phyloP scores from a whole-genome alignment of 2,888 invertebrate species.

The Abrostola triplasia region DNA sequence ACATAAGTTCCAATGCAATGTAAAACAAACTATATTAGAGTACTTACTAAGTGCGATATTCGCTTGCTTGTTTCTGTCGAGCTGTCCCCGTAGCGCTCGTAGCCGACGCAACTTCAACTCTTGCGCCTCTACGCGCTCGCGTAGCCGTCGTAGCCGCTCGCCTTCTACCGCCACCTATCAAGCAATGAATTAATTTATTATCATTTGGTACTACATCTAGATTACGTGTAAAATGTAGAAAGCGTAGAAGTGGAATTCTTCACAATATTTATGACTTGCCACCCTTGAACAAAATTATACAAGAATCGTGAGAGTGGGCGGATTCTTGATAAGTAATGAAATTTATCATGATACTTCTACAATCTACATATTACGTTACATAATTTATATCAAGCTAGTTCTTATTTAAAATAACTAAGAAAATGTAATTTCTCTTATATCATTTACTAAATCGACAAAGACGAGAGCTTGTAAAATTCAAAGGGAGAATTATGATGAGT shows the following conservation, averaged over 20 bases:
- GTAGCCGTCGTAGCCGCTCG: slow-evolving; percentile 94
- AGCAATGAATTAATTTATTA: slow-evolving; percentile 29
- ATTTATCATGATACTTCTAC: too few species aligned
- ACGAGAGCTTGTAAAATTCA: slow-evolving; percentile 27
- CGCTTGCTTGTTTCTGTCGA: slow-evolving; percentile 96
- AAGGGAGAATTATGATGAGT: slow-evolving; percentile 36
- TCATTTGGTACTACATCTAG: background rate
- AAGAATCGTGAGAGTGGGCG: too few species aligned
- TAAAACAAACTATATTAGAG: slow-evolving; percentile 9
- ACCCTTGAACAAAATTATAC: slow-evolving; percentile 14
- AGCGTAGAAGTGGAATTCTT: background rate
- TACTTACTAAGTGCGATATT: slow-evolving; percentile 97
- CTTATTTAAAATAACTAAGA: too few species aligned
- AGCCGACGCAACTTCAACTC: slow-evolving; percentile 97
- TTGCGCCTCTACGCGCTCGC: slow-evolving; percentile 97
- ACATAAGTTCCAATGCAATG: background rate
- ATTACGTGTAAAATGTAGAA: too few species aligned
- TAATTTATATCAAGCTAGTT: too few species aligned
- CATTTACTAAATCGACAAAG: slow-evolving; percentile 14
- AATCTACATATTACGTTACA: too few species aligned
- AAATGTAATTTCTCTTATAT: background rate
- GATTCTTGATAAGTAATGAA: too few species aligned
- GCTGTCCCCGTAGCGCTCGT: slow-evolving; percentile 97
- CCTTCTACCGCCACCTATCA: slow-evolving; percentile 93
- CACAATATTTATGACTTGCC: slow-evolving; percentile 10